Evolutionary conservation across 2,888 invertebrate species (phyloP), one percentile per base, ranked within the genome.

Genomic region (Hyles lineata): DNA sequence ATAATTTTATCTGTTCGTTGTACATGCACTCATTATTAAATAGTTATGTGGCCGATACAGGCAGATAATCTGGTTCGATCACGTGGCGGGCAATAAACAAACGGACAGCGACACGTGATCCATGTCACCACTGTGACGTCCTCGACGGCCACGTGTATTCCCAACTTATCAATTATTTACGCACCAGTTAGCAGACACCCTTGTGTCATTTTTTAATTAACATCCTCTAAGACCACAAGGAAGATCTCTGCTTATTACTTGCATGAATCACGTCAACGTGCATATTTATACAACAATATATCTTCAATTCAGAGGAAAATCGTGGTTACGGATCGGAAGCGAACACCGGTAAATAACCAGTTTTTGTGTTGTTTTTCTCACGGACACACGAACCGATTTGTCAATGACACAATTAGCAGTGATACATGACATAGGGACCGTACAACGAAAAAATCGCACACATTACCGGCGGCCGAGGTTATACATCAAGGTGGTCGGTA

Each of bases 1-100:
- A 67, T 67, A 67, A 23, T 67, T 50, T 67, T 50, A 67, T 67
- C 67, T 1, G 67, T 23, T 50, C 50, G 43, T 50, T 50, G 21
- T 50, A 43, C 63, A 63, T 63, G 63, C 43, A 50, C 43, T 67
- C 67, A 67, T 50, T 50, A 67, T 67, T 67, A 23, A 43, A 67
- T 50, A 67, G 63, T 23, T 55, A 67, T 67, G 50, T 6, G 43
- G 50, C 1, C 8, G 67, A 50, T 67, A 67, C 43, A 6, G 76
- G 77, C 70, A 76, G 77, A 79, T 85, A 81, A 87, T 85, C 82
- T 74, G 76, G 72, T 72, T 73, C 80, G 79, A 83, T 85, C 86
- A 87, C 84, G 84, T 84, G 83, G 77, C 83, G 74, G 77, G 62
- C 79, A 78, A 85, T 86, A 85, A 87, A 89, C 83, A 90, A 90